These are phyloP conservation scores for Yponomeuta evonymella DNA, from an alignment of 2,888 invertebrate genomes.

Conservation along the genomic window DNA sequence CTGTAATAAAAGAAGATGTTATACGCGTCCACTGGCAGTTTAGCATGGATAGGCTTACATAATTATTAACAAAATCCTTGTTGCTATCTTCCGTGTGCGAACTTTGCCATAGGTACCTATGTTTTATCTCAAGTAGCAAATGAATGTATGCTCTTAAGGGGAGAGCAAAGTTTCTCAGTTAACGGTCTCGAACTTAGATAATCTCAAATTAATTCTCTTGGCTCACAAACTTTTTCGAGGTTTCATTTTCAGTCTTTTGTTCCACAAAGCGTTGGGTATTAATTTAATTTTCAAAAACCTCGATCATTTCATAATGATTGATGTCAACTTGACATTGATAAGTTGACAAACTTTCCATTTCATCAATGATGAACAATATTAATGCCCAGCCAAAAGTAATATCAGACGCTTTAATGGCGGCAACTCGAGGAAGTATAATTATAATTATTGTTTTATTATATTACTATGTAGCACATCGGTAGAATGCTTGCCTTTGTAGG, in stretches of 20 bases:
- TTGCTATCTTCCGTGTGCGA: background rate
- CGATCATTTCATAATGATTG: background rate
- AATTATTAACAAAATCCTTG: too few species aligned
- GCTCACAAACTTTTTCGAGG: background rate
- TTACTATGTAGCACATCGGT: too few species aligned
- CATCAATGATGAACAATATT: background rate
- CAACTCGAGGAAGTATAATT: background rate
- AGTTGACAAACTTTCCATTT: background rate
- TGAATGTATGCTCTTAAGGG: conserved; percentile 5
- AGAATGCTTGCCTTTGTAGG: too few species aligned
- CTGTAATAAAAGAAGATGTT: background rate
- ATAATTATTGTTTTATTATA: background rate
- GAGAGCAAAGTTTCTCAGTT: conserved; percentile 12
- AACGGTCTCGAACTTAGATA: conserved; percentile 10
- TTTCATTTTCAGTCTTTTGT: conserved; percentile 6
- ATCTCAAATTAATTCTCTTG: conserved; percentile 12
- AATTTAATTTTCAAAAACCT: background rate
- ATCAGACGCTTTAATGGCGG: too few species aligned
- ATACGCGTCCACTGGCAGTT: too few species aligned
- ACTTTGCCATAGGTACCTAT: background rate
- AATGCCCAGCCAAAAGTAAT: background rate
- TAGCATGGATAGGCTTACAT: too few species aligned
- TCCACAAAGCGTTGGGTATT: background rate
- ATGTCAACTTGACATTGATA: background rate
- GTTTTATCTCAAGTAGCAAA: conserved; percentile 2